Conservation (phyloP, 2,113 vertebrate species). For the Sylvicapra grimmia region DNA sequence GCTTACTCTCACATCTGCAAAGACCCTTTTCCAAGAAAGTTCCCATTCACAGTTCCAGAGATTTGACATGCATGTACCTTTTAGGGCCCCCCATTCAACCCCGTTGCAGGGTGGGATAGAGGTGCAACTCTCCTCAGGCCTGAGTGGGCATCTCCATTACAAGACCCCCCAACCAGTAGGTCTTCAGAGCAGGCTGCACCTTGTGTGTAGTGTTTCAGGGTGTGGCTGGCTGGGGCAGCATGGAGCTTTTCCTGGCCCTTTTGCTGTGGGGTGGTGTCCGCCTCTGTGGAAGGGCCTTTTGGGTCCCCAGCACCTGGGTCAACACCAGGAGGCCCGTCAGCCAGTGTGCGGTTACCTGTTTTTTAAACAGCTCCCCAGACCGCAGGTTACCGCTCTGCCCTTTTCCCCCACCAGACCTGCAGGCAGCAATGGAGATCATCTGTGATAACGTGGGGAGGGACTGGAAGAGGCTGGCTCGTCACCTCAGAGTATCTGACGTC, state of each 20-base stretch:
- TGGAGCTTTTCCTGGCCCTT: neutral
- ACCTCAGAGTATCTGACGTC: conserved; percentile 76
- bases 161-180: accelerated
- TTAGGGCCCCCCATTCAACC: accelerated
- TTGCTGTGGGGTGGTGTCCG: neutral
- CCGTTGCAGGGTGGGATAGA: neutral
- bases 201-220: neutral
- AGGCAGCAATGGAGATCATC: conserved; percentile 74
- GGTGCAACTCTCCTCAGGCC: neutral
- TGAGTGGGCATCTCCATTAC: neutral
- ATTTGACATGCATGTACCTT: accelerated
- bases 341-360: neutral
- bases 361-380: no score
- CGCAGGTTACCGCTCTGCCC: neutral
- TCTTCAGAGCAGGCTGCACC: neutral
- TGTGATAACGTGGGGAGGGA: conserved; percentile 74
- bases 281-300: neutral
- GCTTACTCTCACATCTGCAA: neutral
- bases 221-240: neutral
- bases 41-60: neutral
- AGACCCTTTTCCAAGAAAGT: neutral
- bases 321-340: accelerated
- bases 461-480: conserved; percentile 83
- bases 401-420: conserved; percentile 73
- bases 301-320: neutral